These are phyloP conservation scores for Macaria notata DNA, from an alignment of 2,888 invertebrate species.

Conservation along the genomic window DNA sequence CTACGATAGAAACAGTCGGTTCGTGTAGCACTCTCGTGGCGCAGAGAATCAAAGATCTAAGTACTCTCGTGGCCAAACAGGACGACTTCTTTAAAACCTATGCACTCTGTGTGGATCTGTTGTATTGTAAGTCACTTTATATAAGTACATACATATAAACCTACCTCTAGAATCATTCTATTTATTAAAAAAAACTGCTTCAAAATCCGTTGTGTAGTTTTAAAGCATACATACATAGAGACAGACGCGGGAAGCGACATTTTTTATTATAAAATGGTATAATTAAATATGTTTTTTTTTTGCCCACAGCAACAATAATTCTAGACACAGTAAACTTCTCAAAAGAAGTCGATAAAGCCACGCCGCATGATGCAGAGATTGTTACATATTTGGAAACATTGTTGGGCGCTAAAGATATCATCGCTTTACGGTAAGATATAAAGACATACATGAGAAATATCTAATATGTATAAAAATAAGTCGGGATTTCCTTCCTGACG, in stretches of 20 bases:
- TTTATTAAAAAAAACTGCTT: no score
- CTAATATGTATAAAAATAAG: no score
- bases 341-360: constrained; percentile 85
- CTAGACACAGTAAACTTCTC: constrained; percentile 92
- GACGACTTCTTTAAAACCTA: constrained; percentile 49
- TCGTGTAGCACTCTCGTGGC: constrained; percentile 90
- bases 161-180: no score
- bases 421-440: constrained; percentile 50
- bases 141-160: neutral
- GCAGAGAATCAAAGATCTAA: constrained; percentile 52
- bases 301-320: constrained; percentile 85
- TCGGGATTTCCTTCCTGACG: no score
- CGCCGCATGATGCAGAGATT: constrained; percentile 84
- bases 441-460: no score
- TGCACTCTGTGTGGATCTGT: constrained; percentile 43
- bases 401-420: constrained; percentile 58
- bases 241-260: no score
- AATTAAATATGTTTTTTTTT: neutral
- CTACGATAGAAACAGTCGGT: constrained; percentile 85
- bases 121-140: constrained; percentile 55
- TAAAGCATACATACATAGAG: no score
- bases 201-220: no score
- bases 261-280: no score
- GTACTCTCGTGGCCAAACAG: constrained; percentile 41
- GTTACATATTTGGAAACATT: constrained; percentile 80